These are phyloP conservation scores for Chalcosyrphus nemorum DNA, from an alignment of 2,888 invertebrate species.

Conservation along the genomic window DNA sequence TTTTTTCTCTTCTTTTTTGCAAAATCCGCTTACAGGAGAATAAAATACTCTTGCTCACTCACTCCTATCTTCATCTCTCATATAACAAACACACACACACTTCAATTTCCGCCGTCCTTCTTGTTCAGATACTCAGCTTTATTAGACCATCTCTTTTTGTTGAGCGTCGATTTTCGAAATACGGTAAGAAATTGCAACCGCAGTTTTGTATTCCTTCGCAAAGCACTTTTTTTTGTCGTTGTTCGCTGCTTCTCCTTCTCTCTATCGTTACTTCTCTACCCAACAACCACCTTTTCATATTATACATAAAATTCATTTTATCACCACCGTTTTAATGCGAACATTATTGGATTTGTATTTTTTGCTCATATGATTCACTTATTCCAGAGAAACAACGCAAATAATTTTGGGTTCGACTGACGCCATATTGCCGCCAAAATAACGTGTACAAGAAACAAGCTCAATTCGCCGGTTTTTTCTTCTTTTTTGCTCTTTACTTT, in stretches of 20 bases:
- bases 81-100: slow-evolving; percentile 34
- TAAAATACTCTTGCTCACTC: slow-evolving; percentile 43
- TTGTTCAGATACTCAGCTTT: slow-evolving; percentile 22
- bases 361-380: slow-evolving; percentile 59
- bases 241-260: slow-evolving; percentile 55
- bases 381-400: slow-evolving; percentile 57
- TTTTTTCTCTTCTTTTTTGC: slow-evolving; percentile 27
- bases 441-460: slow-evolving; percentile 33
- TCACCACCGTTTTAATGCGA: slow-evolving; percentile 54
- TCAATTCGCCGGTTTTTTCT: slow-evolving; percentile 45
- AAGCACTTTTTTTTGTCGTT: slow-evolving; percentile 54
- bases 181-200: slow-evolving; percentile 71
- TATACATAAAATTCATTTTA: slow-evolving; percentile 62
- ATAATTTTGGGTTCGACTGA: slow-evolving; percentile 64
- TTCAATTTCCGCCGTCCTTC: slow-evolving; percentile 47
- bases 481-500: slow-evolving; percentile 62
- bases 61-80: slow-evolving; percentile 21
- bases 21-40: slow-evolving; percentile 21
- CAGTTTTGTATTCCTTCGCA: slow-evolving; percentile 67
- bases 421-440: slow-evolving; percentile 77
- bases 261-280: slow-evolving; percentile 42
- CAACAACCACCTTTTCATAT: slow-evolving; percentile 67
- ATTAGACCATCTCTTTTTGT: slow-evolving; percentile 56
- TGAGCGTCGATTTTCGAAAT: slow-evolving; percentile 73
- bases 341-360: slow-evolving; percentile 23